Evolutionary conservation across 2,888 invertebrate species (phyloP).

Genomic region (Spodoptera littoralis): DNA sequence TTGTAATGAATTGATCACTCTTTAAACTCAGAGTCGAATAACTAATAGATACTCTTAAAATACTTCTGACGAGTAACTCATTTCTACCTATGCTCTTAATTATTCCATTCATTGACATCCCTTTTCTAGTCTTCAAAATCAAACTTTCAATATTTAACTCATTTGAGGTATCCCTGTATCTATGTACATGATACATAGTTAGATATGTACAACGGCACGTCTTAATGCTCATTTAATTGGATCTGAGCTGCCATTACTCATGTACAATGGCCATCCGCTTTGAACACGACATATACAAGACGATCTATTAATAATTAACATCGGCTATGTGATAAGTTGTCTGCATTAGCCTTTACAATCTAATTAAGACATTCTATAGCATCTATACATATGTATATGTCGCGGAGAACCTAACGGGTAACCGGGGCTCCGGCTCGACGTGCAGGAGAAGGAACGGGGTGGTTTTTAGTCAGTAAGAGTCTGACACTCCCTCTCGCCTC

Average conservation of each 20-base stretch:
- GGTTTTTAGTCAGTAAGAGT: no score
- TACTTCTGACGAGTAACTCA: no score
- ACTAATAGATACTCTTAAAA: no score
- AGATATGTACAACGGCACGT: conserved; percentile 43
- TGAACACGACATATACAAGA: conserved; percentile 46
- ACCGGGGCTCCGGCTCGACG: no score
- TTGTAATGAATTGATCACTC: no score
- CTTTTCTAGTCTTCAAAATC: conserved; percentile 2
- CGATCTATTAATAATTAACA: conserved; percentile 60
- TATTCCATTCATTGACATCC: no score
- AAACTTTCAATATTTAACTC: conserved; percentile 23
- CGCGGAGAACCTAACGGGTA: no score
- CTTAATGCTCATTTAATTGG: conserved; percentile 69
- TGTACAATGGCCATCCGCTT: conserved; percentile 57
- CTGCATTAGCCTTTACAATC: conserved; percentile 18
- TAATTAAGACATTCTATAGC: conserved; percentile 22
- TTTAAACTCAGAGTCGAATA: no score
- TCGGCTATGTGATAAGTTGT: conserved; percentile 22
- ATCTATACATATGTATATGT: no score
- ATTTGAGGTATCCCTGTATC: conserved; percentile 31
- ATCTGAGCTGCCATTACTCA: conserved; percentile 66
- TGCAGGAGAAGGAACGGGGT: no score
- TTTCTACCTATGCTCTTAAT: no score
- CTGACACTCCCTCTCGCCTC: no score
- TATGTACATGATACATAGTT: conserved; percentile 22